A percentile compares a stretch with the other conserved stretches of the same genome.
Conservation (phyloP, 2,113 vertebrate genomes). For the Rostratula benghalensis region DNA sequence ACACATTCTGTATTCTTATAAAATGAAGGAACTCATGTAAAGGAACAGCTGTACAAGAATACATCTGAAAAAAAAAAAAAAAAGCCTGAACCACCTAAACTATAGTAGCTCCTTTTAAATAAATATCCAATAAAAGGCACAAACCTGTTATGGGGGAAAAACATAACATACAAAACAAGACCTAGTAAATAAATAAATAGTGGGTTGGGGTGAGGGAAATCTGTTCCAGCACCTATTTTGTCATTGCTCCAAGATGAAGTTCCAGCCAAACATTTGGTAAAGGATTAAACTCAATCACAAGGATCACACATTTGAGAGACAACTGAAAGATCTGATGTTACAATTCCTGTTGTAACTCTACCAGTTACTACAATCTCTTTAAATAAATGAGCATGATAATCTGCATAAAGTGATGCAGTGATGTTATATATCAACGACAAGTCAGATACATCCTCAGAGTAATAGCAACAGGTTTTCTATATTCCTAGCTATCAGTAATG, state of each 20-base stretch:
- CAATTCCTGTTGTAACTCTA: constrained; percentile 14
- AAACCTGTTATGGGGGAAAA: constrained; percentile 37
- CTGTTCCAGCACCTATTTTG: constrained; percentile 54
- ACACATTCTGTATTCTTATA: constrained; percentile 26
- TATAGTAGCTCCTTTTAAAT: constrained; percentile 52
- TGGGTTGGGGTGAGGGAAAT: background rate
- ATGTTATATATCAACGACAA: constrained; percentile 25
- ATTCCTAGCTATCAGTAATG: constrained; percentile 37
- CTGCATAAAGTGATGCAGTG: background rate
- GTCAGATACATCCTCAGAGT: constrained; percentile 33
- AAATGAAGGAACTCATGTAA: constrained; percentile 20
- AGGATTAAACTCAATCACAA: background rate
- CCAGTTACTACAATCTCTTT: constrained; percentile 33
- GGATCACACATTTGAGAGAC: background rate
- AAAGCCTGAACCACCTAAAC: constrained; percentile 12
- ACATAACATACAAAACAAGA: constrained; percentile 41
- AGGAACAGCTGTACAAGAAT: constrained; percentile 50
- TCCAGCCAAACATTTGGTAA: constrained; percentile 24
- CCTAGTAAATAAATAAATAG: constrained; percentile 56
- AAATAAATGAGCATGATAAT: constrained; percentile 24
- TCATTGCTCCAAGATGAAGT: constrained; percentile 16
- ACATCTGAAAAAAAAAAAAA: constrained; percentile 19
- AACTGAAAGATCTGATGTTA: background rate
- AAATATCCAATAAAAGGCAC: constrained; percentile 69
- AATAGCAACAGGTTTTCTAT: constrained; percentile 42